Evolutionary conservation across 1,140 invertebrate species (phyloP), one percentile per base, ranked within the genome.

Genomic region (Harlomillsia oculata): DNA sequence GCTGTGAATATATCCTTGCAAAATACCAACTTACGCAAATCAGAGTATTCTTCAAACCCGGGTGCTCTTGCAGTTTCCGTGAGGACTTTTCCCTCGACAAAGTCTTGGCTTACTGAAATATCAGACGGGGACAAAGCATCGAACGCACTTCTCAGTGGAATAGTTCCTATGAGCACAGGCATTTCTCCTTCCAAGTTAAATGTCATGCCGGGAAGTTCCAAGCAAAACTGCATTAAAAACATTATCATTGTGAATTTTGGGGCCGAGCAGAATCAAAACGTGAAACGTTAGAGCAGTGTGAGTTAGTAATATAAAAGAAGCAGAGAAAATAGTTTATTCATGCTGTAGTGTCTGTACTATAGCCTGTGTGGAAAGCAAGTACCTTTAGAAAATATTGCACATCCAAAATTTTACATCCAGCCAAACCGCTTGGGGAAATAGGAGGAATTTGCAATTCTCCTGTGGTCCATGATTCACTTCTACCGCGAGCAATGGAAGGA

Each of bases 21-120:
- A n/a, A n/a, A n/a, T n/a, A n/a, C n/a, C n/a, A n/a, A n/a, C 53
- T 62, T 53, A 62, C 60, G 60, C 11, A 62, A 34, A 40, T 62
- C 60, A 36, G 54, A 43, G 16, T 61, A 61, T 14, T 20, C 43
- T 29, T 30, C 32, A 20, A 48, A 48, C 32, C 40, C 44, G 11
- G 59, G 59, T 0, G 59, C 59, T n/a, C 50, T 36, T n/a, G 60
- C 54, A 11, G 43, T 13, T 2, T 25, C 9, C n/a, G 57, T 1
- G 13, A 32, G 30, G 2, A 32, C 45, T 48, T 18, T 28, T 28
- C 20, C 45, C 45, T 8, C n/a, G 28, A 20, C 8, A n/a, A 34
- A n/a, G n/a, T n/a, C n/a, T n/a, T 18, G 29, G 16, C 28, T 16
- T 6, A 21, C 8, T 48, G 28, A 16, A 16, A 16, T 16, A 41